Evolutionary conservation across 1,140 invertebrate genomes (phyloP).

Genomic region (Globodera rostochiensis): DNA sequence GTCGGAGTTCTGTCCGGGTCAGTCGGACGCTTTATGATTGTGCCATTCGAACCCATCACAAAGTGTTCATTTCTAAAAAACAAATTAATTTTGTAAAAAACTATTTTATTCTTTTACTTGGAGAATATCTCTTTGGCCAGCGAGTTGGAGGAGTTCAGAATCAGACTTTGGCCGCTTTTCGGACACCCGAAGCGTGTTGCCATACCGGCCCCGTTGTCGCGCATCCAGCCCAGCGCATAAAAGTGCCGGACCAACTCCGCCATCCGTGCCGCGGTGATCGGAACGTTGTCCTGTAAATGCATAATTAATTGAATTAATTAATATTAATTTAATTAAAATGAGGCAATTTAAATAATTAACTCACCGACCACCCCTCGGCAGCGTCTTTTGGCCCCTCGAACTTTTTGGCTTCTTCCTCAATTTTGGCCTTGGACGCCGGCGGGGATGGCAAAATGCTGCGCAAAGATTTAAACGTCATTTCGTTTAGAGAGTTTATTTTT

Average conservation of each 20-base stretch:
- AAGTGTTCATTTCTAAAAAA: neutral
- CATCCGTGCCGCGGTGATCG: conserved; percentile 19
- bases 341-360: neutral
- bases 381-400: too few species aligned
- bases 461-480: neutral
- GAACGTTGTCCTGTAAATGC: conserved; percentile 10
- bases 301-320: neutral
- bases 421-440: neutral
- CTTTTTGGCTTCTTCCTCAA: neutral
- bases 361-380: conserved; percentile 6
- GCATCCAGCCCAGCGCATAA: conserved; percentile 30
- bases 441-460: neutral
- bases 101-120: neutral
- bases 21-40: neutral
- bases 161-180: neutral
- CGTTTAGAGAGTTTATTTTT: too few species aligned
- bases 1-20: conserved; percentile 6
- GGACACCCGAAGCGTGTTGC: neutral
- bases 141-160: conserved; percentile 10
- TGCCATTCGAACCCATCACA: neutral
- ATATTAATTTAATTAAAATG: neutral
- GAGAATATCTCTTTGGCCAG: conserved; percentile 12
- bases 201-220: conserved; percentile 82
- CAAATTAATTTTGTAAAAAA: neutral
- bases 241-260: conserved; percentile 34